phyloP scores from a whole-genome alignment of 37 sponge, comb jelly and placozoan species.

The Dysidea cf. avara region DNA sequence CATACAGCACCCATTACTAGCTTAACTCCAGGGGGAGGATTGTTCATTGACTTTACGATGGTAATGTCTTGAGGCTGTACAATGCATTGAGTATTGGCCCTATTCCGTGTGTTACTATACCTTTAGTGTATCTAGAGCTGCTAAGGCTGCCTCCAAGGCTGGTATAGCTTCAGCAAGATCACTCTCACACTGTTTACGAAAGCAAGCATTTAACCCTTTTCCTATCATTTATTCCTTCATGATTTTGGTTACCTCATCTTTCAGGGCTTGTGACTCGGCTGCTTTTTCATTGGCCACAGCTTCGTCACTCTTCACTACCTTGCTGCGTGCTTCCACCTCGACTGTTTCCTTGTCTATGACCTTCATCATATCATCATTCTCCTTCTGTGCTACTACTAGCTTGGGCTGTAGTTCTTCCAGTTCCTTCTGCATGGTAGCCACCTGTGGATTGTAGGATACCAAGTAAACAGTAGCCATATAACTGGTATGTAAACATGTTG shows the following conservation, averaged over 20 bases:
- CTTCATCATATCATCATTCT: constrained; percentile 94
- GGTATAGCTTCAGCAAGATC: constrained; percentile 99
- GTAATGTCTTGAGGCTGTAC: constrained; percentile 91
- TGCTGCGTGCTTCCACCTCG: constrained; percentile 90
- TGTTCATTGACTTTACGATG: constrained; percentile 94
- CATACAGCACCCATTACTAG: constrained; percentile 98
- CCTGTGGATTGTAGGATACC: constrained; percentile 27
- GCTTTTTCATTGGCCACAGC: constrained; percentile 90
- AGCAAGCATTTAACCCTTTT: neutral
- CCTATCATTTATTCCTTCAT: neutral
- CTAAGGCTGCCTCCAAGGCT: constrained; percentile 93
- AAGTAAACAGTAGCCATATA: neutral
- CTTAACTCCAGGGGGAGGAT: constrained; percentile 95
- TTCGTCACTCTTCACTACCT: constrained; percentile 89
- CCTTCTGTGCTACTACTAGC: constrained; percentile 78
- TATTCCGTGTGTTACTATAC: neutral
- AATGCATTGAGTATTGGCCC: neutral
- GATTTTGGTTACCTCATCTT: constrained; percentile 76
- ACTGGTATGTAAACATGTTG: too few species aligned
- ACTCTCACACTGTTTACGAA: constrained; percentile 78
- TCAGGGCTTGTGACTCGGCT: constrained; percentile 89
- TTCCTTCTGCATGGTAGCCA: constrained; percentile 96
- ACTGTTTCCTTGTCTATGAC: constrained; percentile 89
- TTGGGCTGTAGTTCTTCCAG: constrained; percentile 97
- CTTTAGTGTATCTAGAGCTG: constrained; percentile 96